phyloP scores from a whole-genome alignment of 2,113 vertebrate species.

The Thalassarche chlororhynchos region DNA sequence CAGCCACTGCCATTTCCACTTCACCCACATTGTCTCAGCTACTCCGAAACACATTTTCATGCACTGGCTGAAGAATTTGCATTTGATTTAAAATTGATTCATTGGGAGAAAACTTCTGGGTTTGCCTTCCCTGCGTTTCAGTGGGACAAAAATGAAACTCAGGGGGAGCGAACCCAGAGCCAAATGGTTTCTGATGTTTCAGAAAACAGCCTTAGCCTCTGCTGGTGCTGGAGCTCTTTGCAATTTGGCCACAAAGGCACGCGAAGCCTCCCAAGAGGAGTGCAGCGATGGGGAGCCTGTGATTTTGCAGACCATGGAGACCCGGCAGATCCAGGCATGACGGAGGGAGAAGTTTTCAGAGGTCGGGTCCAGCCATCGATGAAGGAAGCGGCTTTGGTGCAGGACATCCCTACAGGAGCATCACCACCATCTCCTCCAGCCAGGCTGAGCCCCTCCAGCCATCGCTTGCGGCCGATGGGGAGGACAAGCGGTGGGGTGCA shows the following conservation, averaged over 20 bases:
- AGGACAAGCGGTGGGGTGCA: background rate
- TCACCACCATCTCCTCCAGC: background rate
- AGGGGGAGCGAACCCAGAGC: background rate
- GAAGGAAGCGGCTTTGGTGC: background rate
- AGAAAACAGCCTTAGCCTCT: background rate
- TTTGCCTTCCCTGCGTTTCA: background rate
- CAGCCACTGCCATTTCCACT: accelerated
- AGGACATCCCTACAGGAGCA: background rate
- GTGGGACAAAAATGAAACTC: background rate
- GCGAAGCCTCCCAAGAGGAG: background rate
- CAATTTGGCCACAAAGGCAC: background rate
- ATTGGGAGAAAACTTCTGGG: background rate
- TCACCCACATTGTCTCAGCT: background rate
- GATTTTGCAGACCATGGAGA: background rate
- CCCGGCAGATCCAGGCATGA: background rate
- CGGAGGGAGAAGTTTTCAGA: background rate
- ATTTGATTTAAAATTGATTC: background rate
- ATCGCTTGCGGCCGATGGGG: accelerated
- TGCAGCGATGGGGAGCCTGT: background rate
- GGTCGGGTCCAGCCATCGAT: background rate
- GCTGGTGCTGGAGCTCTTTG: background rate
- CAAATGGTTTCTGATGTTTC: background rate
- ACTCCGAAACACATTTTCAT: background rate
- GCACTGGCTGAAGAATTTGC: background rate
- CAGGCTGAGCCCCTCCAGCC: background rate